Percentiles rank a stretch among this genome's conserved stretches.
phyloP scores from a whole-genome alignment of 1,140 invertebrate species.

The Trissolcus basalis region DNA sequence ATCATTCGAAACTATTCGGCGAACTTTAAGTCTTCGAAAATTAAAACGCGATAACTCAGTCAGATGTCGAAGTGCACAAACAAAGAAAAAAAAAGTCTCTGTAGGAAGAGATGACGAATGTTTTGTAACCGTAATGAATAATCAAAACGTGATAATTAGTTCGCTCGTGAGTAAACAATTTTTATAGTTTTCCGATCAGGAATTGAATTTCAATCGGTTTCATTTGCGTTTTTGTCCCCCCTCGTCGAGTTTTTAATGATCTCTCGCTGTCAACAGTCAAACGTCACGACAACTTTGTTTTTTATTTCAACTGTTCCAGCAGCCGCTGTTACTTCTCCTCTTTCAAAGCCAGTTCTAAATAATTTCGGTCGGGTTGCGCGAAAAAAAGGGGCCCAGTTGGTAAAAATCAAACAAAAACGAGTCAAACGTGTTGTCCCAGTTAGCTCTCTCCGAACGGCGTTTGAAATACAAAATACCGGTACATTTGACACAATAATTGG shows the following conservation, averaged over 20 bases:
- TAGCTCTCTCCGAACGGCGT: no score
- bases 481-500: constrained; percentile 18
- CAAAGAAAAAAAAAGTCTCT: constrained; percentile 33
- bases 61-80: constrained; percentile 16
- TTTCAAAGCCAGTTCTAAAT: neutral
- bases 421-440: constrained; percentile 12
- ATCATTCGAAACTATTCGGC: no score
- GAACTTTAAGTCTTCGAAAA: no score
- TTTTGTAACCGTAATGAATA: constrained; percentile 39
- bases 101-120: constrained; percentile 6
- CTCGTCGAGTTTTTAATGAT: neutral
- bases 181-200: constrained; percentile 6
- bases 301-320: no score
- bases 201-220: constrained; percentile 1
- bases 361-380: constrained; percentile 2
- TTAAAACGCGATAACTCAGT: no score
- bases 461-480: constrained; percentile 7
- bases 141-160: constrained; percentile 30
- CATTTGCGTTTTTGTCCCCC: no score
- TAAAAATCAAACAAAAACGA: constrained; percentile 10
- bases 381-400: no score
- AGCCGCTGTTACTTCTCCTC: no score
- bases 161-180: constrained; percentile 16
- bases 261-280: neutral
- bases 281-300: no score